phyloP scores from a whole-genome alignment of 64 coral and sea anemone genomes.

The Pocillopora damicornis region DNA sequence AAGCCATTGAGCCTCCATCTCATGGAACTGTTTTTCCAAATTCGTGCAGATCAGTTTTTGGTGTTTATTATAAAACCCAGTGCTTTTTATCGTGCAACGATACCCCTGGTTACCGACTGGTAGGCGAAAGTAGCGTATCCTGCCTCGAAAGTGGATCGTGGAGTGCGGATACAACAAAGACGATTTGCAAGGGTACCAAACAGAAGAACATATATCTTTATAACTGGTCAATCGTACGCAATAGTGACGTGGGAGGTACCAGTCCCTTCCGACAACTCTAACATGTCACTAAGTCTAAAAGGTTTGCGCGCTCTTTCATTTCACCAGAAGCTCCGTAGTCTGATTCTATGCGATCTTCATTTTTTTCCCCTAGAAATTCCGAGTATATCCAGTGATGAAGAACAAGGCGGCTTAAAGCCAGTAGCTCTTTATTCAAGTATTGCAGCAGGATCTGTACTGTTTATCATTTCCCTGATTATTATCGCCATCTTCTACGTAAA shows the following conservation, averaged over 20 bases:
- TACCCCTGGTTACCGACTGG: conserved; percentile 15
- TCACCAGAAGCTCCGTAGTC: too few relatives aligned
- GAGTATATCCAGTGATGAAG: not conserved
- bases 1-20: not conserved
- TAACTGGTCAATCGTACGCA: conserved; percentile 16
- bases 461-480: not conserved
- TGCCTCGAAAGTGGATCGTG: conserved; percentile 45
- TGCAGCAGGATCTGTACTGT: not conserved
- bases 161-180: conserved; percentile 1
- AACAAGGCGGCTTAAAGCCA: not conserved
- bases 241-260: conserved; percentile 19
- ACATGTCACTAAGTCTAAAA: not conserved
- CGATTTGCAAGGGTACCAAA: conserved; percentile 24
- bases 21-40: not conserved
- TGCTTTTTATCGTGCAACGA: conserved; percentile 55
- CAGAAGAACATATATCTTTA: not conserved
- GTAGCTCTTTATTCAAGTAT: not conserved
- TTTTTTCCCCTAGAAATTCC: not conserved
- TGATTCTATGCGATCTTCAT: not conserved
- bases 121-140: not conserved
- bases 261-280: conserved; percentile 43
- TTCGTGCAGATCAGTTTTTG: not conserved
- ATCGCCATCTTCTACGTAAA: not conserved
- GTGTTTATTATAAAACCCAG: conserved; percentile 33
- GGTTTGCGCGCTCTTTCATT: not conserved